Evolutionary conservation across 2,113 vertebrate species (phyloP).

Genomic region (Tragelaphus imberbis): DNA sequence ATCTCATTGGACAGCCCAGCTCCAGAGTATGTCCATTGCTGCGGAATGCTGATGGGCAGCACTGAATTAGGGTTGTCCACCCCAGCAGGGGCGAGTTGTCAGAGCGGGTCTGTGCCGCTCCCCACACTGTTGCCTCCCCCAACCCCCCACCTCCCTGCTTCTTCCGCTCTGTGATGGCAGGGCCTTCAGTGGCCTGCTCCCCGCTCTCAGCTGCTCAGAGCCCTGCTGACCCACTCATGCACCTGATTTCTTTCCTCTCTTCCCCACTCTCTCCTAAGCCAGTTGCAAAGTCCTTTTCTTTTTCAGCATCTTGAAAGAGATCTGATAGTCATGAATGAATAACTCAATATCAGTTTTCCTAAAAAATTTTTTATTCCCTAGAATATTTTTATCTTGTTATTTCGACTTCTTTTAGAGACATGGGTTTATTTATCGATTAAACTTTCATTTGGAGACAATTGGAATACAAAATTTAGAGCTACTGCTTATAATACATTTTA

Average conservation of each 20-base stretch:
- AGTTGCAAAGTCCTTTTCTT: not conserved
- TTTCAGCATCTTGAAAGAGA: not conserved
- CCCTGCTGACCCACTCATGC: accelerated
- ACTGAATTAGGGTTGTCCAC: not conserved
- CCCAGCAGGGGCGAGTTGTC: not conserved
- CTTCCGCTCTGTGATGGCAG: too few relatives aligned
- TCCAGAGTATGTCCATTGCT: not conserved
- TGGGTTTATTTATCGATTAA: not conserved
- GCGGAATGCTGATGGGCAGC: accelerated
- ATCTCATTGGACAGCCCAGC: accelerated
- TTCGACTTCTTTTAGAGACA: not conserved
- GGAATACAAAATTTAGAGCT: not conserved
- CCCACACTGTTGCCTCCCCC: not conserved
- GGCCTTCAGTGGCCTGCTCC: not conserved
- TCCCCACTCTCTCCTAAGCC: not conserved
- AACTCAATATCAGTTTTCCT: not conserved
- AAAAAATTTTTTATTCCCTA: not conserved
- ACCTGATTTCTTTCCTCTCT: not conserved
- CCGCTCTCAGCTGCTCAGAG: not conserved
- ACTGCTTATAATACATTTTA: not conserved
- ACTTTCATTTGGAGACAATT: not conserved
- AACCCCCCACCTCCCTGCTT: too few relatives aligned
- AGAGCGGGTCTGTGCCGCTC: not conserved
- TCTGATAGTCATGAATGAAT: not conserved
- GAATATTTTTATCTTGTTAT: not conserved